A percentile compares a stretch with the other conserved stretches of the same genome.
Evolutionary conservation across 2,113 vertebrate genomes (phyloP).

Genomic region (Sminthopsis crassicaudata): DNA sequence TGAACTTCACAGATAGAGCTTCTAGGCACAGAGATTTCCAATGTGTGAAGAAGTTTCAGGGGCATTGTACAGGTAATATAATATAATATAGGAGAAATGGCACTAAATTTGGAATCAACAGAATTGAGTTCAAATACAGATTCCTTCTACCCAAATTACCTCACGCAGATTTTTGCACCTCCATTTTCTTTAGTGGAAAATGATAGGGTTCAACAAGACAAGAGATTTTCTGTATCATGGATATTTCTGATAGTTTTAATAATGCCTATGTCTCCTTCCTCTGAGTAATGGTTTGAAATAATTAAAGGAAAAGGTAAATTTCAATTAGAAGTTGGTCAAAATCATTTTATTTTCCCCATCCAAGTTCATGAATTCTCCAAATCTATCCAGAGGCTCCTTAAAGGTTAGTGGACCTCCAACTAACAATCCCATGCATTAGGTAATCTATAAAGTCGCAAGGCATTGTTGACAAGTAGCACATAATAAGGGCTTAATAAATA

Average conservation of each 20-base stretch:
- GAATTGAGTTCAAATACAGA: neutral
- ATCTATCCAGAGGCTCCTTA: too few relatives aligned
- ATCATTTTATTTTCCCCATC: neutral
- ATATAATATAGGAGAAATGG: neutral
- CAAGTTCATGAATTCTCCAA: neutral
- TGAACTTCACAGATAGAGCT: neutral
- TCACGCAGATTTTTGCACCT: neutral
- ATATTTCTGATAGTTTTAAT: neutral
- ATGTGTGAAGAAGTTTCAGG: neutral
- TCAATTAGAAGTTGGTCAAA: neutral
- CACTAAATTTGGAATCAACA: neutral
- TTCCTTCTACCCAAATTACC: neutral
- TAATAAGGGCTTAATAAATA: too few relatives aligned
- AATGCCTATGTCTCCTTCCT: neutral
- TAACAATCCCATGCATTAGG: too few relatives aligned
- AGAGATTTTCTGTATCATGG: neutral
- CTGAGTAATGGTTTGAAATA: neutral
- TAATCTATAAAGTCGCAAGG: too few relatives aligned
- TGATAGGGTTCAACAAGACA: neutral
- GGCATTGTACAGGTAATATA: neutral
- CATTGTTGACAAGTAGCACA: too few relatives aligned
- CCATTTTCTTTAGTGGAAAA: neutral
- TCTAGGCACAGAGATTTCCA: neutral
- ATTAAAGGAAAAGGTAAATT: neutral
- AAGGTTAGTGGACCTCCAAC: too few relatives aligned